phyloP scores from a whole-genome alignment of 2,797 vertebrate genomes.

The Neosalanx taihuensis region DNA sequence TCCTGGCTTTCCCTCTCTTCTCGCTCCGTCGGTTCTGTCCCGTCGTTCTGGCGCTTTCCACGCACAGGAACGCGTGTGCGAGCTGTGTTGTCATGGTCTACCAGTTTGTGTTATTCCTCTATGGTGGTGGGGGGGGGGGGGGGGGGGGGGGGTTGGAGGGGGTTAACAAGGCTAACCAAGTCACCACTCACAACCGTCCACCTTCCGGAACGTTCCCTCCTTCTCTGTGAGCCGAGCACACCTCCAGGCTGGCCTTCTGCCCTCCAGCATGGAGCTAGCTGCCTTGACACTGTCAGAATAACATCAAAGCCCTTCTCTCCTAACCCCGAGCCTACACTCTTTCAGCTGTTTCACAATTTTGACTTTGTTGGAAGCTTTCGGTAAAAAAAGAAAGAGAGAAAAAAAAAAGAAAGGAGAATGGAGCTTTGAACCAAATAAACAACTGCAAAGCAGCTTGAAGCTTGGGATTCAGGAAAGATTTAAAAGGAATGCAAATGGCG shows the following conservation, averaged over 20 bases:
- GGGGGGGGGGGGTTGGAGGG: too few species aligned
- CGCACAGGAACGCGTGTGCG: too few species aligned
- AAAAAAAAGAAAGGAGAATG: constrained; percentile 6
- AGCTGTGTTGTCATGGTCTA: too few species aligned
- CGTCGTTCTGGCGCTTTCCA: too few species aligned
- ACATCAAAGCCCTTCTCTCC: constrained; percentile 61
- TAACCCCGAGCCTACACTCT: constrained; percentile 38
- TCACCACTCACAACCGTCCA: background rate
- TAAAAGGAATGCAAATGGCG: constrained; percentile 63
- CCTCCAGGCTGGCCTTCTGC: background rate
- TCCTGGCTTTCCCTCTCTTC: too few species aligned
- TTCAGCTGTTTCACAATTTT: constrained; percentile 54
- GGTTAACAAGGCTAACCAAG: background rate
- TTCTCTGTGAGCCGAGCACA: background rate
- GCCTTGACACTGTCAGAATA: constrained; percentile 57
- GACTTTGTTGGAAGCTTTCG: constrained; percentile 51
- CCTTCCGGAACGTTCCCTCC: background rate
- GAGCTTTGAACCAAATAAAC: constrained; percentile 67
- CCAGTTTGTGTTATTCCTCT: too few species aligned
- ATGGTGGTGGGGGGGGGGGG: too few species aligned
- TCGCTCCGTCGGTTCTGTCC: too few species aligned
- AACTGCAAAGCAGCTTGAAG: constrained; percentile 62
- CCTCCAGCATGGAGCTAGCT: constrained; percentile 35
- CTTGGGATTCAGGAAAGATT: constrained; percentile 57
- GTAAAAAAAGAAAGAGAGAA: constrained; percentile 28